A percentile compares a stretch with the other conserved stretches of the same genome.
Evolutionary conservation across 1,140 invertebrate species (phyloP).

Genomic region (Metopolophium dirhodum): DNA sequence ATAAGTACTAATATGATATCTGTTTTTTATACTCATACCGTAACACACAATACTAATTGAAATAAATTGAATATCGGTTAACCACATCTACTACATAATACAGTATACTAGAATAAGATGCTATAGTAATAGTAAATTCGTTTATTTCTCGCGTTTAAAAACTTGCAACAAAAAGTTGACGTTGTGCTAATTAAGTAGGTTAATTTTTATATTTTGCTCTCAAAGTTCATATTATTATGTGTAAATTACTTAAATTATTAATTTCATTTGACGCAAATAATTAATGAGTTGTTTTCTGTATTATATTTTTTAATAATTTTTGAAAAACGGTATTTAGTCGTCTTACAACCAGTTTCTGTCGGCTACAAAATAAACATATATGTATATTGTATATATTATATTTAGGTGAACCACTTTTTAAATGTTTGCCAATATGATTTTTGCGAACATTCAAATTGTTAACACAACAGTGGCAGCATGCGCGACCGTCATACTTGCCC

Average conservation of each 20-base stretch:
- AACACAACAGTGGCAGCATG: neutral
- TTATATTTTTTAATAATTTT: neutral
- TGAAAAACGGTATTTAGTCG: neutral
- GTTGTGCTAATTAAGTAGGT: neutral
- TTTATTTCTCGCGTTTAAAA: neutral
- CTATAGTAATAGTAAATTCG: neutral
- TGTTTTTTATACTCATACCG: neutral
- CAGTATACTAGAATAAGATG: neutral
- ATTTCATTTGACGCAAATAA: neutral
- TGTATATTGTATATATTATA: neutral
- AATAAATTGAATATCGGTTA: slow-evolving; percentile 51
- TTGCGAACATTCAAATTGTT: neutral
- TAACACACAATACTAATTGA: slow-evolving; percentile 44
- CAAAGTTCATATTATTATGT: neutral
- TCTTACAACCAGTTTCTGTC: neutral
- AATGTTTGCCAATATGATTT: neutral
- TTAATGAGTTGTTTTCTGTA: neutral
- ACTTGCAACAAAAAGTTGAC: neutral
- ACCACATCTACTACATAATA: neutral
- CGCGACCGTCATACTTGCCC: neutral
- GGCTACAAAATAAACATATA: neutral
- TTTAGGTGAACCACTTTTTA: slow-evolving; percentile 4
- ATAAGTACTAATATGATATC: neutral
- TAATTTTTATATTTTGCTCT: slow-evolving; percentile 14
- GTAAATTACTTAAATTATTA: neutral